A percentile compares a stretch with the other conserved stretches of the same genome.
These are phyloP conservation scores for Nanorana parkeri DNA, from an alignment of 2,113 vertebrate species.

Conservation along the genomic window DNA sequence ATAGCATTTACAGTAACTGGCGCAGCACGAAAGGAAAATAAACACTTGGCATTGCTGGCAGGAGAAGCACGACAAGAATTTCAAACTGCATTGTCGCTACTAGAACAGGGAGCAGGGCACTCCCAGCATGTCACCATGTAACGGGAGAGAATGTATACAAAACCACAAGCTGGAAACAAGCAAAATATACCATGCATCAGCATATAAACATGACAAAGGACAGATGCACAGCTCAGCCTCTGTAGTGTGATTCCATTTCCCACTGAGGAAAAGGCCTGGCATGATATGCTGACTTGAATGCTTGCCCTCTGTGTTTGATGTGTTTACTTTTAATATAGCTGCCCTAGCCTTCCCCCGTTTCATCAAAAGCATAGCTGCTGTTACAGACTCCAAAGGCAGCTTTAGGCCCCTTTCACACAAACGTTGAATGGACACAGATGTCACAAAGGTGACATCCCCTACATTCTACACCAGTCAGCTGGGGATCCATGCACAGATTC, in stretches of 20 bases:
- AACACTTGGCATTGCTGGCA: slow-evolving; percentile 39
- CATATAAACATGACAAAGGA: slow-evolving; percentile 28
- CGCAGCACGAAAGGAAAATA: slow-evolving; percentile 49
- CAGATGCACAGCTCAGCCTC: slow-evolving; percentile 4
- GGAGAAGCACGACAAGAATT: slow-evolving; percentile 52
- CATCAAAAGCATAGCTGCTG: no score
- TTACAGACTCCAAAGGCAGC: no score
- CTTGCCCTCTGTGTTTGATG: slow-evolving; percentile 3
- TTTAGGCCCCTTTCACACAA: no score
- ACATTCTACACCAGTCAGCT: no score
- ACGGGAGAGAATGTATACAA: slow-evolving; percentile 38
- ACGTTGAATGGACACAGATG: no score
- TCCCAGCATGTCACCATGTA: slow-evolving; percentile 18
- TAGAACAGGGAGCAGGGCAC: slow-evolving; percentile 35
- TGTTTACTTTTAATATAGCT: background rate
- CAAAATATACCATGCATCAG: slow-evolving; percentile 48
- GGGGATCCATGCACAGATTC: no score
- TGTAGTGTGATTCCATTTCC: background rate
- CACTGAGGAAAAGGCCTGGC: background rate
- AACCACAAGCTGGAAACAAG: slow-evolving; percentile 34
- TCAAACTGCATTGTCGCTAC: slow-evolving; percentile 52
- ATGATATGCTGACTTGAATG: background rate
- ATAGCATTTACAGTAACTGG: slow-evolving; percentile 52
- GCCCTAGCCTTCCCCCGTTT: no score
- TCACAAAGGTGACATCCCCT: no score